Evolutionary conservation across 2,113 vertebrate species (phyloP).

Genomic region (Centropus bengalensis): DNA sequence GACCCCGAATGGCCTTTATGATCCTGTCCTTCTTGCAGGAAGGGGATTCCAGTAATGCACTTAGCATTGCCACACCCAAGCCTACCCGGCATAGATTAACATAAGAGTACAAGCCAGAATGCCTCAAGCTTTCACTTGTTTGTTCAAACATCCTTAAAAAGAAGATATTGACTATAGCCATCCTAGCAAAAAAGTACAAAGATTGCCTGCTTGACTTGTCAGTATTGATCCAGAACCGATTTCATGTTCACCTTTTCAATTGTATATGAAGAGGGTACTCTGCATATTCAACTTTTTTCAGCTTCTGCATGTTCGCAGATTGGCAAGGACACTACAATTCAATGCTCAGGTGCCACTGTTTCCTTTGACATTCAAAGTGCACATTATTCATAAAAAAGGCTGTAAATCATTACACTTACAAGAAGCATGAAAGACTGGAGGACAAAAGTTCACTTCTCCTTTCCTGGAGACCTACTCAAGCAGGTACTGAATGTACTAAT

Average conservation of each 20-base stretch:
- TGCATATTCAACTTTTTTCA: background rate
- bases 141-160: background rate
- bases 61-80: background rate
- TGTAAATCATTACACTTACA: background rate
- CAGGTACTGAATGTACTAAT: background rate
- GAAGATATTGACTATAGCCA: background rate
- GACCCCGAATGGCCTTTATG: background rate
- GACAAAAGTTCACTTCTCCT: background rate
- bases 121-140: background rate
- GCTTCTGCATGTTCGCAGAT: background rate
- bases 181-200: background rate
- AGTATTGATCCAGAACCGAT: background rate
- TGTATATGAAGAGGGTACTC: background rate
- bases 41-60: background rate
- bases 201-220: background rate
- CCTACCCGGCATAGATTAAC: background rate
- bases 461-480: background rate
- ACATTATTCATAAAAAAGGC: background rate
- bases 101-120: background rate
- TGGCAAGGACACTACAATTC: background rate
- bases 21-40: background rate
- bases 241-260: background rate
- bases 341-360: background rate
- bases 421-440: background rate
- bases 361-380: background rate